Percentiles rank a stretch among this genome's conserved stretches.
Evolutionary conservation across 2,888 invertebrate genomes (phyloP).

Genomic region (Ichneumon xanthorius): DNA sequence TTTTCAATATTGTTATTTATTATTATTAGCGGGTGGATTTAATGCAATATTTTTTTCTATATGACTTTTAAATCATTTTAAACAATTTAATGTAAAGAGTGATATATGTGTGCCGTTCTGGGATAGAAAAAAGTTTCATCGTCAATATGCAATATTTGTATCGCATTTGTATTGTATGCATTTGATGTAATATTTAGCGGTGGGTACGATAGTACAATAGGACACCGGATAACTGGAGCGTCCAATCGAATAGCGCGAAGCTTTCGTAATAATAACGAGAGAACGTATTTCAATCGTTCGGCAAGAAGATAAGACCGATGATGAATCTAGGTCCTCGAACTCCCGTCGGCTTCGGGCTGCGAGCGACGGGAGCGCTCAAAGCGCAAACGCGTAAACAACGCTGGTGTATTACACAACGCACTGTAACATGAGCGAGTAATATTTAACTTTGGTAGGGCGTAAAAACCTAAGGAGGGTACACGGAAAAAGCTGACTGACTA

Average conservation of each 20-base stretch:
- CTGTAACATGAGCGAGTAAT: background rate
- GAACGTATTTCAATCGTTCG: slow-evolving; percentile 8
- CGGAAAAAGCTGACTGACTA: too few relatives aligned
- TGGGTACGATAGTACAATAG: slow-evolving; percentile 26
- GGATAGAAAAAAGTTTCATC: too few relatives aligned
- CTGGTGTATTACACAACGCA: background rate
- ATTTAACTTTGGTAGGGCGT: background rate
- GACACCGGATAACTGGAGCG: slow-evolving; percentile 18
- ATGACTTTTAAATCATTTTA: too few relatives aligned
- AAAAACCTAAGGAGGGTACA: background rate
- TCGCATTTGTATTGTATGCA: too few relatives aligned
- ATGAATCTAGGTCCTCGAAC: slow-evolving; percentile 21
- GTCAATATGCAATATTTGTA: too few relatives aligned
- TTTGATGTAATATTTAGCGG: background rate
- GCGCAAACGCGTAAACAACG: background rate
- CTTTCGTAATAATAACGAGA: slow-evolving; percentile 19
- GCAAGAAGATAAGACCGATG: slow-evolving; percentile 24
- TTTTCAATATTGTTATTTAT: too few relatives aligned
- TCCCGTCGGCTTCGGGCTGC: background rate
- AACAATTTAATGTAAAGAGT: too few relatives aligned
- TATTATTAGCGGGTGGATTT: too few relatives aligned
- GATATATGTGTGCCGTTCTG: too few relatives aligned
- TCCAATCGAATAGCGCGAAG: background rate
- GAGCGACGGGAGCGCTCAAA: background rate
- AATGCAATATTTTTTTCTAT: too few relatives aligned